Percentiles rank a stretch among this genome's conserved stretches.
Conservation (phyloP, 1,140 invertebrate species). For the Platorchestia sp. region DNA sequence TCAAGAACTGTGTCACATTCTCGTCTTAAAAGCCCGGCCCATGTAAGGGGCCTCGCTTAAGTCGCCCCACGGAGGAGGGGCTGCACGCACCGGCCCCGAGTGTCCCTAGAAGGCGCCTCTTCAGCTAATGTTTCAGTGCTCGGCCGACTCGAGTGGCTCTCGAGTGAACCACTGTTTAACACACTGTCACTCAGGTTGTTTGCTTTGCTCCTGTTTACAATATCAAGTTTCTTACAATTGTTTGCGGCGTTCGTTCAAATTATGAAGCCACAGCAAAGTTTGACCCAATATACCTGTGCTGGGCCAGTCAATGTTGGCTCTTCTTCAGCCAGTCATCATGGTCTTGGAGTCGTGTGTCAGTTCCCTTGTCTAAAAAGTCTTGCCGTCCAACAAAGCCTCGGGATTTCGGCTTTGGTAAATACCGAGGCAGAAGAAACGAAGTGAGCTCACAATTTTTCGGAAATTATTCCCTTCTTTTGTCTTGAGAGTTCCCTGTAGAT, state of each 20-base stretch:
- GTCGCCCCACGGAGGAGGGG: background rate
- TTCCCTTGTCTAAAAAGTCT: constrained; percentile 5
- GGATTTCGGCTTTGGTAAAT: background rate
- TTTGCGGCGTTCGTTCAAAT: constrained; percentile 25
- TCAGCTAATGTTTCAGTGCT: constrained; percentile 38
- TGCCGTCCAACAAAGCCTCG: background rate
- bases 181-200: constrained; percentile 38
- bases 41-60: background rate
- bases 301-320: constrained; percentile 10
- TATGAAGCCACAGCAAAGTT: constrained; percentile 33
- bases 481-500: background rate
- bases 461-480: background rate
- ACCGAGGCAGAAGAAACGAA: background rate
- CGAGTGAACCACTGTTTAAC: constrained; percentile 23
- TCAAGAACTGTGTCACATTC: background rate
- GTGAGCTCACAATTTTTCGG: background rate
- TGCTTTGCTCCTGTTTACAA: constrained; percentile 42
- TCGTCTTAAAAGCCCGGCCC: background rate
- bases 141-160: background rate
- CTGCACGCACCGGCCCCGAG: background rate
- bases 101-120: background rate
- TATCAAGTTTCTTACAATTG: constrained; percentile 35
- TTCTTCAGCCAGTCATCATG: background rate
- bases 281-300: constrained; percentile 6
- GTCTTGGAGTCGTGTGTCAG: background rate